Base-by-base conservation (phyloP, 2,888 invertebrate species). In the Spodoptera littoralis region DNA sequence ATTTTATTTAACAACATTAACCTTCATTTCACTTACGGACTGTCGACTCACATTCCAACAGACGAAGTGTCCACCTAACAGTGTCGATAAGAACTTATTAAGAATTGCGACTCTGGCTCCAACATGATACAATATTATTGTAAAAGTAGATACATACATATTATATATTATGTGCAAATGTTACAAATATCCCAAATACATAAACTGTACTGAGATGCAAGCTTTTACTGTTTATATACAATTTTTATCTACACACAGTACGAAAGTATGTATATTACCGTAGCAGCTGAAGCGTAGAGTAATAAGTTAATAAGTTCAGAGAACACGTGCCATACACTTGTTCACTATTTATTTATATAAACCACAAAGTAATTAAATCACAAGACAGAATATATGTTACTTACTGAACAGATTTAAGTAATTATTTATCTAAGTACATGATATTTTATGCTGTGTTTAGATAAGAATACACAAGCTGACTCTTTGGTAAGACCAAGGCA, bases 1-100 rank as follows among this genome's bases (percentile, higher is more conserved):
- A 83, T 86, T 84, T 74, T 82, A 76, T 81, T 83, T 83, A 84
- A 85, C 76, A 75, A 84, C 90, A 90, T 90, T 88, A 90, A 91
- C 85, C 88, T 89, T 88, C 89, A 92, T 36, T 1, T 88, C 86
- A 90, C 87, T 90, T 89, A 86, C 85, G 85, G 80, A 89, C 88
- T 86, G 77, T 87, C 84, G 80, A 90, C 88, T 90, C 87, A 87
- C 84, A 79, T 87, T 88, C 81, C 85, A 82, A 88, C 86, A 84
- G 82, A 52, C 83, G 79, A 76, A 86, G 75, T 85, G 84, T 85
- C 84, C 84, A 85, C 84, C 82, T 85, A 81, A 86, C 84, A 83
- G 81, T 85, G 79, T 86, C 75, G 65, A 86, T 80, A 85, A 84
- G 88, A 89, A 90, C 89, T 92, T 89, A 90, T 82, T 85, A 89